Evolutionary conservation across 2,797 vertebrate species (phyloP).

Genomic region (Tiaroga cobitis): DNA sequence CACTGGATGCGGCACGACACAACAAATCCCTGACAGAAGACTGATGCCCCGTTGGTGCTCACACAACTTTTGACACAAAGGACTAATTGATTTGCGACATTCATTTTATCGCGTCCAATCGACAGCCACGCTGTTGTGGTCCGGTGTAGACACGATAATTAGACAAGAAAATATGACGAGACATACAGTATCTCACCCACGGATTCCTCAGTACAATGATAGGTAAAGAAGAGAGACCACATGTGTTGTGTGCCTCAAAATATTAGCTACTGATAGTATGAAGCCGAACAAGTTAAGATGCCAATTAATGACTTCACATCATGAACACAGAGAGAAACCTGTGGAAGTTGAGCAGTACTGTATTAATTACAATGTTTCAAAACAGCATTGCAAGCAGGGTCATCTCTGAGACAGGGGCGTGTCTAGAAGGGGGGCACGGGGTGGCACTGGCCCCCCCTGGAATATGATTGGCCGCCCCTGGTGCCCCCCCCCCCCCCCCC

Average conservation of each 20-base stretch:
- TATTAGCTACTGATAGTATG: no score
- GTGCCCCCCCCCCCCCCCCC: no score
- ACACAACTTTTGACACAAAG: neutral
- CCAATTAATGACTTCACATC: neutral
- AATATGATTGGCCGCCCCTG: no score
- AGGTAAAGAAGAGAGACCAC: neutral
- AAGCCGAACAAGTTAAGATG: neutral
- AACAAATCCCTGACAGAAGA: neutral
- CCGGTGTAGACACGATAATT: neutral
- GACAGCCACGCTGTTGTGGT: neutral
- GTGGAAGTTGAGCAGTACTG: neutral
- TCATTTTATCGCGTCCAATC: neutral
- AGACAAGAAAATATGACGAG: neutral
- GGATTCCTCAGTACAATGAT: neutral
- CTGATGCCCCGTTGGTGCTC: neutral
- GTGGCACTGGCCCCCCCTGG: no score
- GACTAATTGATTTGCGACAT: neutral
- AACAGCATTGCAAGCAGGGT: neutral
- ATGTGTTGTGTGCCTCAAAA: neutral
- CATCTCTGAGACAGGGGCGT: no score
- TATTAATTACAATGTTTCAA: neutral
- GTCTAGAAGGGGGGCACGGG: no score
- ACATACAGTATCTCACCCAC: neutral
- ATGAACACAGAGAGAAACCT: neutral
- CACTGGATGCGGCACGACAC: neutral